phyloP scores from a whole-genome alignment of 1,140 invertebrate species.

The Heliconius hermathena region DNA sequence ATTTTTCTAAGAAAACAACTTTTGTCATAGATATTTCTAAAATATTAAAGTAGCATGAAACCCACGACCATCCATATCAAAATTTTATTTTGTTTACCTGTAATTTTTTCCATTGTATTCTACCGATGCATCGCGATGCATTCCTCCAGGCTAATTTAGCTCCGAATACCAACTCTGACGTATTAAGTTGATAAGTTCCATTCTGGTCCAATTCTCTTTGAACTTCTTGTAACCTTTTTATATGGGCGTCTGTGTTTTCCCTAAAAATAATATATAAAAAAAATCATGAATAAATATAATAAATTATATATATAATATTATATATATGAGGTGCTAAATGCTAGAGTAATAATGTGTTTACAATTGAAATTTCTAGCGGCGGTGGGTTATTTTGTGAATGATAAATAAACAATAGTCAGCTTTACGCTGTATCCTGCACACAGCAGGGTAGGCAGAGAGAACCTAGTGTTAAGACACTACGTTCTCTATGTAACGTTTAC shows the following conservation, averaged over 20 bases:
- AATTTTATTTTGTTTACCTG: constrained; percentile 85
- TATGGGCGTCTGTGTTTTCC: constrained; percentile 88
- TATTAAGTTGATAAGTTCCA: constrained; percentile 94
- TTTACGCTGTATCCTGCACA: too few relatives aligned
- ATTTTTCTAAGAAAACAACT: too few relatives aligned
- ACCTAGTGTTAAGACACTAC: too few relatives aligned
- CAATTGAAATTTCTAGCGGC: too few relatives aligned
- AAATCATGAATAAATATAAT: neutral
- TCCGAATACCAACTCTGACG: constrained; percentile 95
- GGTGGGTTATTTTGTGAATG: too few relatives aligned
- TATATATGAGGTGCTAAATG: too few relatives aligned
- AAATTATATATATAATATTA: too few relatives aligned
- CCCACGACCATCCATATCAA: neutral
- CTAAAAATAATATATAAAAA: constrained; percentile 66
- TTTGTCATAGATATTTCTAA: neutral
- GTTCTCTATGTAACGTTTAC: too few relatives aligned
- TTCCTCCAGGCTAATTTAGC: constrained; percentile 97
- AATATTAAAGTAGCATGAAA: too few relatives aligned
- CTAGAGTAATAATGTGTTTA: too few relatives aligned
- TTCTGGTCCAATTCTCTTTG: constrained; percentile 87
- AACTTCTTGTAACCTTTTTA: constrained; percentile 88
- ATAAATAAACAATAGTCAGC: too few relatives aligned
- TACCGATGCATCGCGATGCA: constrained; percentile 94
- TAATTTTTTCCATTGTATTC: constrained; percentile 98
- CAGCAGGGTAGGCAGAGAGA: too few relatives aligned